Percentiles rank a stretch among this genome's conserved stretches.
Evolutionary conservation across 1,140 invertebrate genomes (phyloP).

Genomic region (Araneus ventricosus): DNA sequence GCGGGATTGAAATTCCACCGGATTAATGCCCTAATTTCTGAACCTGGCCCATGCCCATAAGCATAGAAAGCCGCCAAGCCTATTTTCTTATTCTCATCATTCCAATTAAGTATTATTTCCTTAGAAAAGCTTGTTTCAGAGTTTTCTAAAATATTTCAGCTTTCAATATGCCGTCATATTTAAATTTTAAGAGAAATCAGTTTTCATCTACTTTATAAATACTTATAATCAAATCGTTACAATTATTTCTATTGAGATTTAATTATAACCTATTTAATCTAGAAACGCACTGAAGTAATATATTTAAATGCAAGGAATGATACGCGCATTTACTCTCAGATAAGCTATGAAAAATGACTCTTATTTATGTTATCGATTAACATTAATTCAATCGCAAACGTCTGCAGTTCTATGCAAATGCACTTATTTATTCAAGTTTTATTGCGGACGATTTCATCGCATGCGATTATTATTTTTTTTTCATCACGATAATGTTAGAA

Average conservation of each 20-base stretch:
- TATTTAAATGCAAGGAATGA: not conserved
- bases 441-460: not conserved
- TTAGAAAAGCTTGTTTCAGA: too few relatives aligned
- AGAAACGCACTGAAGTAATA: not conserved
- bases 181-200: too few relatives aligned
- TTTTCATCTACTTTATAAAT: too few relatives aligned
- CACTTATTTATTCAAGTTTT: not conserved
- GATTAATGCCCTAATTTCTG: too few relatives aligned
- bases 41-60: too few relatives aligned
- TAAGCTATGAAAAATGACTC: not conserved
- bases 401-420: not conserved
- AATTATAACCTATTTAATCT: not conserved
- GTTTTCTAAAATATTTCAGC: too few relatives aligned
- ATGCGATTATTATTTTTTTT: not conserved
- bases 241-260: not conserved
- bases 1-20: too few relatives aligned
- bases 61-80: too few relatives aligned
- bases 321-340: not conserved
- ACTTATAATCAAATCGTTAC: not conserved
- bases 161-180: too few relatives aligned
- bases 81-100: too few relatives aligned
- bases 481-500: not conserved
- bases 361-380: slow-evolving; percentile 3
- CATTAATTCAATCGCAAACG: not conserved
- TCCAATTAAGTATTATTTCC: too few relatives aligned